Percentiles rank a stretch among this genome's conserved stretches.
Conservation (phyloP, 2,797 vertebrate genomes). For the Sebastes hubbsi region DNA sequence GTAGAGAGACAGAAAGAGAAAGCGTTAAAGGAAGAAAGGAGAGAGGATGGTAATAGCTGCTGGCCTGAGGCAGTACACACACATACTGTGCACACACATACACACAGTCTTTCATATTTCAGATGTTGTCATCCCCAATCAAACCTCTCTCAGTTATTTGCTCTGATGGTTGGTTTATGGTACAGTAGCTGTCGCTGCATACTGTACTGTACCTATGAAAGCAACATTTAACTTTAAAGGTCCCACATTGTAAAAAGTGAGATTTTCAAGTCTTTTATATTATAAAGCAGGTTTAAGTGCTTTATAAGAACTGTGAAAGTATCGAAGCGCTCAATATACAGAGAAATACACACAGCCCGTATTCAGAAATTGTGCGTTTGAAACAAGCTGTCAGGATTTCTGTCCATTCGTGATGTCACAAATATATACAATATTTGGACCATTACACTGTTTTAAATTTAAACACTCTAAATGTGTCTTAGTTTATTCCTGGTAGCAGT, state of each 20-base stretch:
- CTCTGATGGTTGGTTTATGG: neutral
- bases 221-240: neutral
- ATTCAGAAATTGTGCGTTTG: too few species aligned
- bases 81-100: neutral
- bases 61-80: neutral
- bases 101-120: constrained; percentile 40
- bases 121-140: constrained; percentile 22
- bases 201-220: neutral
- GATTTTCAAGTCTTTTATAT: too few species aligned
- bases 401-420: too few species aligned
- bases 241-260: too few species aligned
- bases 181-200: constrained; percentile 1
- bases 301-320: too few species aligned
- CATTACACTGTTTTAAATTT: accelerated
- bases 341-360: too few species aligned
- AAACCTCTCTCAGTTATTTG: neutral
- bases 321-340: too few species aligned
- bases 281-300: too few species aligned
- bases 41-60: neutral
- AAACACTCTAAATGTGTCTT: accelerated
- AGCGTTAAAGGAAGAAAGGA: neutral
- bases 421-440: too few species aligned
- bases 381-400: too few species aligned
- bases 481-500: too few species aligned
- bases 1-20: neutral